These are phyloP conservation scores for Diloba caeruleocephala DNA, from an alignment of 2,888 invertebrate species.

Conservation along the genomic window DNA sequence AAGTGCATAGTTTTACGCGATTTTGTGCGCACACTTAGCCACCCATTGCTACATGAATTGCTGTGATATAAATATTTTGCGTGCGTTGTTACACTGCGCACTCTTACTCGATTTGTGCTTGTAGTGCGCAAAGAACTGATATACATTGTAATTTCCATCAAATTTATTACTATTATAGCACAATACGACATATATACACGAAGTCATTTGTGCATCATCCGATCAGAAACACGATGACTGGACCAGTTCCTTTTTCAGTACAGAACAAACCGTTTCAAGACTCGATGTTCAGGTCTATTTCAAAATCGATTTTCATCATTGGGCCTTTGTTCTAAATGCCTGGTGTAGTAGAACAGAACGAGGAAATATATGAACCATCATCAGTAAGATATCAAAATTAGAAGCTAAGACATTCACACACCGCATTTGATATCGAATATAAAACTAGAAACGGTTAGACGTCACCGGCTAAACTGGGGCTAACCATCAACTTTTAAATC, in stretches of 20 bases:
- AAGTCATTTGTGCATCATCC: conserved; percentile 49
- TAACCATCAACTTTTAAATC: conserved; percentile 36
- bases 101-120: conserved; percentile 20
- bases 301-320: conserved; percentile 26
- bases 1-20: conserved; percentile 26
- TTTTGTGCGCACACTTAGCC: conserved; percentile 21
- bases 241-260: conserved; percentile 44
- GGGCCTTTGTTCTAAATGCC: conserved; percentile 23
- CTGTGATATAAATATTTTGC: conserved; percentile 9
- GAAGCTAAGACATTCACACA: conserved; percentile 53
- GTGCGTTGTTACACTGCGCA: conserved; percentile 23
- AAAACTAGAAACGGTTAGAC: conserved; percentile 50
- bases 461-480: conserved; percentile 27
- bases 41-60: conserved; percentile 1
- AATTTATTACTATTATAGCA: conserved; percentile 37
- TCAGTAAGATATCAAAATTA: conserved; percentile 45
- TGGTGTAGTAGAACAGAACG: conserved; percentile 31
- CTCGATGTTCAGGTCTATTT: conserved; percentile 27
- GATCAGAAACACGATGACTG: conserved; percentile 41
- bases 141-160: conserved; percentile 36
- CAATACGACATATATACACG: conserved; percentile 49
- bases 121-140: conserved; percentile 31
- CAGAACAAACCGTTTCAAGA: conserved; percentile 25
- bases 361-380: conserved; percentile 33
- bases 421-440: conserved; percentile 51